Evolutionary conservation across 2,797 vertebrate genomes (phyloP).

Genomic region (Poeciliopsis paucimaculata): DNA sequence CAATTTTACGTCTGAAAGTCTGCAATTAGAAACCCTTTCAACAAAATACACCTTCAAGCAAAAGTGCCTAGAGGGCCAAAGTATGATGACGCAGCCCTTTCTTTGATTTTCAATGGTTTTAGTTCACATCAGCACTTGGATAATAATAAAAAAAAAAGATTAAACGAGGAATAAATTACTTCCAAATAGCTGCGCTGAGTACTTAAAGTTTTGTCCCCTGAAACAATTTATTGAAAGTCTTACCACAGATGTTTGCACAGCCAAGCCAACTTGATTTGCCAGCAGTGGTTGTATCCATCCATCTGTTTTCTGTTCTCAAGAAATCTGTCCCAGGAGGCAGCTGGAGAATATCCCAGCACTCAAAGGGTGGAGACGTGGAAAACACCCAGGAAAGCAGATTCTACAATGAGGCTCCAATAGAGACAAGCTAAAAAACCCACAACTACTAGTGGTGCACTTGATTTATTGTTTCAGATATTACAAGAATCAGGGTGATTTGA

Average conservation of each 20-base stretch:
- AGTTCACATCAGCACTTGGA: neutral
- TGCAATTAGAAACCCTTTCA: neutral
- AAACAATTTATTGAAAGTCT: constrained; percentile 2
- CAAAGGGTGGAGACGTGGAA: neutral
- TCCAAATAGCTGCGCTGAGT: neutral
- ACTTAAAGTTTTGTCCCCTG: neutral
- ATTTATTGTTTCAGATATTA: neutral
- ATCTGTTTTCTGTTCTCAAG: neutral
- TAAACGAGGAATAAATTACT: constrained; percentile 3
- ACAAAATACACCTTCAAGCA: neutral
- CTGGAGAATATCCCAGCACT: neutral
- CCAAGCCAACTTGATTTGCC: neutral
- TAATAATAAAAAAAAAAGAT: neutral
- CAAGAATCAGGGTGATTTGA: neutral
- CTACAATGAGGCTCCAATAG: no score
- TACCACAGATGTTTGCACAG: neutral
- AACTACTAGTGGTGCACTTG: neutral
- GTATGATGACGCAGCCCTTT: neutral
- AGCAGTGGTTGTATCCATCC: neutral
- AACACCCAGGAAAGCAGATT: neutral
- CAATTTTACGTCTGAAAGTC: neutral
- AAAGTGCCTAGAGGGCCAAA: neutral
- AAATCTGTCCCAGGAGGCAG: neutral
- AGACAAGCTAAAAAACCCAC: neutral
- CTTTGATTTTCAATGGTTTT: neutral